phyloP scores from a whole-genome alignment of 2,113 vertebrate genomes.

The Ciconia boyciana region DNA sequence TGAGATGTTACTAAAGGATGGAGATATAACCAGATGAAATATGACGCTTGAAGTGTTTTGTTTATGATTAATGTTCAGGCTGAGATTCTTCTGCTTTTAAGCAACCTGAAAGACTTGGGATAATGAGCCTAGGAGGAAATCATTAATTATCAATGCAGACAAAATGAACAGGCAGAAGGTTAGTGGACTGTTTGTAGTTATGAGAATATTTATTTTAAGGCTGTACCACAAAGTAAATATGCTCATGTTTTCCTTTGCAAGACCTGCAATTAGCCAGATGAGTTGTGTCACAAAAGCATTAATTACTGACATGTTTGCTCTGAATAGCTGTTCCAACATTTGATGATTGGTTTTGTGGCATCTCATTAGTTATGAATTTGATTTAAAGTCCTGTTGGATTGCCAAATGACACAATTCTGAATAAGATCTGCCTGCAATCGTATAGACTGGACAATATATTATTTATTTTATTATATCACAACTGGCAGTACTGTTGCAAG shows the following conservation, averaged over 20 bases:
- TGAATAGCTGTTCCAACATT: slow-evolving; percentile 44
- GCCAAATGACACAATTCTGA: slow-evolving; percentile 9
- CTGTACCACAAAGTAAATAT: background rate
- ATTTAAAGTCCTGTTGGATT: slow-evolving; percentile 25
- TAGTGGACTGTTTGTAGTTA: slow-evolving; percentile 35
- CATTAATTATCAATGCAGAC: background rate
- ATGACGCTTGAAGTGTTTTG: background rate
- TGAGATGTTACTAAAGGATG: background rate
- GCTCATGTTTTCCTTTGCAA: slow-evolving; percentile 15
- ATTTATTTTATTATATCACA: background rate
- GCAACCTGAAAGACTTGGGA: background rate
- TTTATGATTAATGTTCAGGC: background rate
- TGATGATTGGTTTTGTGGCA: slow-evolving; percentile 50
- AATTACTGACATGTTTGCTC: slow-evolving; percentile 56
- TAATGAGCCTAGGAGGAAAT: background rate
- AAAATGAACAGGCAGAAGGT: slow-evolving; percentile 13
- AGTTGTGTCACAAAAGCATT: slow-evolving; percentile 55
- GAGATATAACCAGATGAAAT: background rate
- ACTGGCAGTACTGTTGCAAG: background rate
- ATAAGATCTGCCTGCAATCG: background rate
- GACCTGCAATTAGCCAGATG: slow-evolving; percentile 56
- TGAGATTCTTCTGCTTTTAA: slow-evolving; percentile 15
- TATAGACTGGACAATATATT: background rate
- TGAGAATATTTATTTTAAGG: slow-evolving; percentile 37
- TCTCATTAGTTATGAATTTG: slow-evolving; percentile 39